phyloP scores from a whole-genome alignment of 2,113 vertebrate genomes.

The Thamnaconus septentrionalis region DNA sequence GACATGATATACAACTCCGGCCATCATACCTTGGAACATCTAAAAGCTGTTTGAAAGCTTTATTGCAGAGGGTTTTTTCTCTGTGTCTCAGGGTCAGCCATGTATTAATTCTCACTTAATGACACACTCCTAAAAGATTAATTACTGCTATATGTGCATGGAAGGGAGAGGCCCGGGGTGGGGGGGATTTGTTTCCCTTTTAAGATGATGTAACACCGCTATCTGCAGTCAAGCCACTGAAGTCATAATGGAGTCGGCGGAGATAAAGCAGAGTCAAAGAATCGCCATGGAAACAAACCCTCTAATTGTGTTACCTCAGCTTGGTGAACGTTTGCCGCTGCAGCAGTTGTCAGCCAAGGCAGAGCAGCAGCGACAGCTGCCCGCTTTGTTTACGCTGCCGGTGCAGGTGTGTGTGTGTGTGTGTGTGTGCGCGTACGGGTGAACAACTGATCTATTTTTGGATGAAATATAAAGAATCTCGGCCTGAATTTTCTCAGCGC shows the following conservation, averaged over 20 bases:
- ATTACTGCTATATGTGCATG: no score
- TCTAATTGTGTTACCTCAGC: conserved; percentile 53
- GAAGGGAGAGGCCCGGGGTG: not conserved
- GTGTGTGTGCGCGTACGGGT: no score
- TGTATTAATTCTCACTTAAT: not conserved
- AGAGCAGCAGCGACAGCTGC: no score
- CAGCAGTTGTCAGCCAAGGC: no score
- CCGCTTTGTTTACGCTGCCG: no score
- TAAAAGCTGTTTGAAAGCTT: not conserved
- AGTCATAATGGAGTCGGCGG: conserved; percentile 34
- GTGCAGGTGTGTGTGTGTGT: no score
- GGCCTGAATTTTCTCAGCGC: no score
- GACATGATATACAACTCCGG: not conserved
- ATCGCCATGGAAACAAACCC: conserved; percentile 68
- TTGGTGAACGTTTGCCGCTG: conserved; percentile 5
- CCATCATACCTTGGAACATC: not conserved
- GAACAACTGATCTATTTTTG: no score
- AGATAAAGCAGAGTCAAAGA: conserved; percentile 36
- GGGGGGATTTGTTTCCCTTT: conserved; percentile 25
- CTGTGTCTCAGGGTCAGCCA: not conserved
- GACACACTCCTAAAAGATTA: not conserved
- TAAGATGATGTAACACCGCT: conserved; percentile 36
- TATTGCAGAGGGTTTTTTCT: not conserved
- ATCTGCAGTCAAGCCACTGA: conserved; percentile 22
- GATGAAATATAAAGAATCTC: no score